Evolutionary conservation across 2,888 invertebrate genomes (phyloP).

Genomic region (Acrobeloides nanus): DNA sequence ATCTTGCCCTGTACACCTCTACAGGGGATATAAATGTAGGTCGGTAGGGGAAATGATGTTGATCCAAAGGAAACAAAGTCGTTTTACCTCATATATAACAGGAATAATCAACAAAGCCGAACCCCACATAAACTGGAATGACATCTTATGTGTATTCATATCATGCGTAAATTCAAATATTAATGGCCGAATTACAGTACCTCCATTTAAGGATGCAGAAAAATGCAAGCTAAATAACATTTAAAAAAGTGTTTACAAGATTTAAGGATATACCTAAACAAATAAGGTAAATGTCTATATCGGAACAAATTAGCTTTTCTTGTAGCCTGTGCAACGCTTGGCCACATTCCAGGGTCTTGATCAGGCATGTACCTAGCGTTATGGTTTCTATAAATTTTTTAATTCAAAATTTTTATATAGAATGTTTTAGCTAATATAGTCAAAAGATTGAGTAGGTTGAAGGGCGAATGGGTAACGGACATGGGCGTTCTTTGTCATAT

Average conservation of each 20-base stretch:
- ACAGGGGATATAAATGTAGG: too few relatives aligned
- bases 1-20: too few relatives aligned
- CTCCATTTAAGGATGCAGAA: constrained; percentile 19
- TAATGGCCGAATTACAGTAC: constrained; percentile 27
- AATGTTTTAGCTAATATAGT: too few relatives aligned
- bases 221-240: constrained; percentile 24
- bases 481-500: too few relatives aligned
- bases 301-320: constrained; percentile 44
- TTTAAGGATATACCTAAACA: constrained; percentile 30
- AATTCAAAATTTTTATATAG: too few relatives aligned
- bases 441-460: too few relatives aligned
- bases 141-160: constrained; percentile 26
- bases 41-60: constrained; percentile 1
- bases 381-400: constrained; percentile 39
- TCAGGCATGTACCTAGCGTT: constrained; percentile 32
- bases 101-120: constrained; percentile 41
- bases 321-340: constrained; percentile 42
- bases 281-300: constrained; percentile 46
- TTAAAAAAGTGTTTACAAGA: too few relatives aligned
- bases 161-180: constrained; percentile 36
- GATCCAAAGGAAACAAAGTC: background rate
- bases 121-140: constrained; percentile 50
- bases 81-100: constrained; percentile 23
- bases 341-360: constrained; percentile 51
- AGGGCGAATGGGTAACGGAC: too few relatives aligned